Base-by-base conservation (phyloP, 2,797 vertebrate genomes). In the Masticophis lateralis region DNA sequence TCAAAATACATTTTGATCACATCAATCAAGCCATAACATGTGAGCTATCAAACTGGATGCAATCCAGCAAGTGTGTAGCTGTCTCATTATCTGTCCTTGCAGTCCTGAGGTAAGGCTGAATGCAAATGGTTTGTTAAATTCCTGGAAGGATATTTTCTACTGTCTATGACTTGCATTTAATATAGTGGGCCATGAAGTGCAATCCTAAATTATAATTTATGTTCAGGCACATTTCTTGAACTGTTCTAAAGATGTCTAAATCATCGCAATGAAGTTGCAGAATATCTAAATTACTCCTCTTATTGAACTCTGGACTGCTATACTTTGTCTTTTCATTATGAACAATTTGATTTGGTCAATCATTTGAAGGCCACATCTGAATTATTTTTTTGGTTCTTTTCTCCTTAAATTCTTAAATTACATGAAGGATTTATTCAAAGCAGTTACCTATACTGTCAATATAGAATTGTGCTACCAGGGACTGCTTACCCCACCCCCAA, bases 171-270 rank as follows among this genome's bases (percentile, higher is more conserved):
- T 47, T 83, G 37, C 10, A 47, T 83, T 79, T 74, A 37, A 74
- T 74, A 43, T 47, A 4, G 18, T 79, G 89, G 28, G 28, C 32
- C 10, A 20, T 69, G 25, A 59, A 83, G 55, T 59, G 32, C 32
- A 20, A 13, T 10, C 13, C 12, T 91, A 87, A 91, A 61, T n/a
- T 47, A 88, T 12, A 61, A n/a, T 89, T 96, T 11, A n/a, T 74
- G 66, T 86, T 88, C 86, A 91, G 93, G 94, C 7, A 66, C 32
- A 61, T 94, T 92, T 27, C 1, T 2, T 57, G n/a, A 90, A 69
- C 25, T 57, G 55, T 59, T 61, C 63, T 89, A 16, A 66, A 25
- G 91, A 63, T 5, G 90, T 25, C 47, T 94, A 51, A 12, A 69
- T 61, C 12, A 90, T 51, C 18, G 53, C 11, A 16, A 3, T n/a